Base-by-base conservation (phyloP, 2,888 invertebrate genomes). In the Drosophila subquinaria region DNA sequence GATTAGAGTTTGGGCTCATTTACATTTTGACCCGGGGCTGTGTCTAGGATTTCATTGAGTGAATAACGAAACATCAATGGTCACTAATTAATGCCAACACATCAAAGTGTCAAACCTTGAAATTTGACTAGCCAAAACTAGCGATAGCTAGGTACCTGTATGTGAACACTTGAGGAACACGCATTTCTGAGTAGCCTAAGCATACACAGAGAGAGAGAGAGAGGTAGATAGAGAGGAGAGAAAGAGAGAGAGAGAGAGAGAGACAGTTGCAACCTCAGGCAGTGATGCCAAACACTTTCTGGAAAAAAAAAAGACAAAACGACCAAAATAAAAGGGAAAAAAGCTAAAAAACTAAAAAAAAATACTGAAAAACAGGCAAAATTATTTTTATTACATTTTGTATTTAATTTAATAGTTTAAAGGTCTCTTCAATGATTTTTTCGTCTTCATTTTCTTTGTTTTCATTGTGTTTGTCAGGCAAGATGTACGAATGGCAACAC, bases 1-100 rank as follows among this genome's bases (percentile, higher is more conserved):
- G 81, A 81, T 78, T 78, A 60, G 65, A 73, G 66, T 43, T 36
- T n/a, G 15, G 55, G 30, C 74, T 79, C 67, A 78, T 78, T 78
- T 79, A 75, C 79, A 78, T 79, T 74, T 79, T 40, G 57, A 30
- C 30, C 30, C 47, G 36, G 43, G 57, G 43, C 56, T n/a, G 52
- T 55, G 71, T 52, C 73, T 73, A 77, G 81, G 70, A 77, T 77
- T 81, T 81, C 79, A 81, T 81, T 81, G 75, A 79, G 47, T 36
- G 52, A 27, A 38, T 48, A 27, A 47, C 65, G 23, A 51, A 62
- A 69, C 64, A 71, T 77, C 78, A 82, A 82, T 81, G 78, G 69
- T 53, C 74, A 66, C 81, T 81, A 83, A 82, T 82, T 81, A 82
- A 83, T 81, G 76, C 64, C 65, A 72, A 71, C 71, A 72, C 73